Conservation (phyloP, 1,140 invertebrate genomes). For the Ericerus pela region DNA sequence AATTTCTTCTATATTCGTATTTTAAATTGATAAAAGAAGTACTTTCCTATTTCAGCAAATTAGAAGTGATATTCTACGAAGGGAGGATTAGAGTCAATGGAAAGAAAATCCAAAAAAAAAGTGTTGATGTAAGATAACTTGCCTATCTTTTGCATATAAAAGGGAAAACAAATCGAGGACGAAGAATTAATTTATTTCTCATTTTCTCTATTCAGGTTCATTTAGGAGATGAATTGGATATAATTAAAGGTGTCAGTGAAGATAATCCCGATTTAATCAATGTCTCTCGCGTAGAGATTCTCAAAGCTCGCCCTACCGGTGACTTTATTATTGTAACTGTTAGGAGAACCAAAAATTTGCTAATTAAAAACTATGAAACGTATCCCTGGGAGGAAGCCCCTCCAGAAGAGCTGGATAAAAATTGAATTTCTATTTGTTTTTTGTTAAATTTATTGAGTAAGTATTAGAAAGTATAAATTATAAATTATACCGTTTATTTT, state of each 20-base stretch:
- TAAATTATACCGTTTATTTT: too few relatives aligned
- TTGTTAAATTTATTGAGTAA: too few relatives aligned
- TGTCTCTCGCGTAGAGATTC: slow-evolving; percentile 42
- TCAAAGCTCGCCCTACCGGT: slow-evolving; percentile 29
- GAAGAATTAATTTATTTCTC: neutral
- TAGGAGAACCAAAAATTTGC: slow-evolving; percentile 13
- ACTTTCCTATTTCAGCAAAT: slow-evolving; percentile 36
- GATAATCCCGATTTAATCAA: slow-evolving; percentile 42
- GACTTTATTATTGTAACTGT: slow-evolving; percentile 20
- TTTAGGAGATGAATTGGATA: slow-evolving; percentile 47
- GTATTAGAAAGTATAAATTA: too few relatives aligned
- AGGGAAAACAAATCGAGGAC: too few relatives aligned
- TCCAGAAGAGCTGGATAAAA: neutral
- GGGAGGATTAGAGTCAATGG: slow-evolving; percentile 51
- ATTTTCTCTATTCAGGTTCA: slow-evolving; percentile 30
- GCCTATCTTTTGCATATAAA: neutral
- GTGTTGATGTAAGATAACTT: slow-evolving; percentile 32
- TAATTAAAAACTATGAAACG: slow-evolving; percentile 13
- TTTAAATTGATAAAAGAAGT: slow-evolving; percentile 15
- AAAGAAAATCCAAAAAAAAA: slow-evolving; percentile 46
- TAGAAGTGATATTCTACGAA: slow-evolving; percentile 48
- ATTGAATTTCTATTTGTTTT: too few relatives aligned
- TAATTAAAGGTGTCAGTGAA: slow-evolving; percentile 39
- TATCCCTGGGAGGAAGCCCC: neutral
- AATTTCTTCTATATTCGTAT: neutral